Percentiles rank a stretch among this genome's conserved stretches.
Evolutionary conservation across 2,888 invertebrate genomes (phyloP).

Genomic region (Phengaris arion): DNA sequence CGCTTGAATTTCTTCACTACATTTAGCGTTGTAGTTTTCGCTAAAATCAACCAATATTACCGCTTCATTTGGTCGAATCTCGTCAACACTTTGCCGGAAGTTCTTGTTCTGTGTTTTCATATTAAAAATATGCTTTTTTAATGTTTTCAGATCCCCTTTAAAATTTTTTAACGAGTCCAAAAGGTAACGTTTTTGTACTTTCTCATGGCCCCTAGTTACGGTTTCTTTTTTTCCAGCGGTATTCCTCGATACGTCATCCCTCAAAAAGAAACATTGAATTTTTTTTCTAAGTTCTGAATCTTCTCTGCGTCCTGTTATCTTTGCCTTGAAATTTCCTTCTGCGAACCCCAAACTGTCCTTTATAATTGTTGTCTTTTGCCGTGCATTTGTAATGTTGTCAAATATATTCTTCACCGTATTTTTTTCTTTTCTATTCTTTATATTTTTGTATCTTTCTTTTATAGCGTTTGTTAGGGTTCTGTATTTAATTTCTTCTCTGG

Average conservation of each 20-base stretch:
- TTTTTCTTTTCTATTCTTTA: conserved; percentile 19
- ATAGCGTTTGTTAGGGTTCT: conserved; percentile 24
- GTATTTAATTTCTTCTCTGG: conserved; percentile 17
- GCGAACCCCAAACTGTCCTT: conserved; percentile 7
- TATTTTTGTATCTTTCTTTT: conserved; percentile 23
- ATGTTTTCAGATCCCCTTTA: too few species aligned
- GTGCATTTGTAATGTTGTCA: conserved; percentile 16
- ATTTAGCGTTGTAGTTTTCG: too few species aligned
- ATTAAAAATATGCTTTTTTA: too few species aligned
- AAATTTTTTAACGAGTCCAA: conserved; percentile 31
- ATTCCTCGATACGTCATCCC: conserved; percentile 32
- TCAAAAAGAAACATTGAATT: conserved; percentile 28
- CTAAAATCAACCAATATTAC: too few species aligned
- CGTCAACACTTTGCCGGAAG: conserved; percentile 29
- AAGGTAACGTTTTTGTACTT: conserved; percentile 29
- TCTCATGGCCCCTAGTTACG: conserved; percentile 22
- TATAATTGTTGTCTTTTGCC: conserved; percentile 18
- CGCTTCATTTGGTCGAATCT: conserved; percentile 33
- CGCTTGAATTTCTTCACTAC: too few species aligned
- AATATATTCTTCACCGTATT: conserved; percentile 22
- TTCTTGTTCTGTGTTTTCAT: too few species aligned
- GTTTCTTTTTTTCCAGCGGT: conserved; percentile 31
- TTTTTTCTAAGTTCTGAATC: conserved; percentile 22
- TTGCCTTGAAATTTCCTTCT: conserved; percentile 11
- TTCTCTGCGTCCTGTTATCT: conserved; percentile 17